Evolutionary conservation across 2,888 invertebrate species (phyloP), one percentile per base, ranked within the genome.

Genomic region (Amphiduros pacificus): DNA sequence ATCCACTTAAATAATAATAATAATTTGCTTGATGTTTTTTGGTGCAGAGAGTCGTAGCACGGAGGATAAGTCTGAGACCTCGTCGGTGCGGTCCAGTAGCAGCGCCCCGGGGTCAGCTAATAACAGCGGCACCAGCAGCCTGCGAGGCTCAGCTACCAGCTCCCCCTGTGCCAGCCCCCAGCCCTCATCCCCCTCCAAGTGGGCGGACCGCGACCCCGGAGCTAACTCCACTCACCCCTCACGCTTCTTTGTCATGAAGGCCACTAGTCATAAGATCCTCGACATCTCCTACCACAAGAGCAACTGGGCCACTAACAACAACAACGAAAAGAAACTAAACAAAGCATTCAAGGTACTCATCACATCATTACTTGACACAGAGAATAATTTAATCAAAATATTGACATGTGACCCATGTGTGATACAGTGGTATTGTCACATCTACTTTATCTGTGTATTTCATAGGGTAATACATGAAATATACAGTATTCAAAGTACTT

Each of bases 231-330:
- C 41, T 4, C 60, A 60, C 48, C 54, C 60, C 6, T 44, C 44
- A n/a, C n/a, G 44, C 27, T 90, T 87, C 79, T 87, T 89, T 72
- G 83, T 90, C 54, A 88, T 88, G 74, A 87, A 87, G 73, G 87
- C 87, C 20, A 86, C 85, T 40, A 87, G 86, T 63, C 77, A 84
- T 61, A 86, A 85, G 62, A 81, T 82, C 50, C 84, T 89, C 40
- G 88, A 88, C 60, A 80, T 85, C 22, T 87, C 88, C 5, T 84
- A 87, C 64, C 82, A 76, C 55, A 84, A 84, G 11, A 85, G 85
- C 40, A 81, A 83, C 6, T 89, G 87, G 85, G 85, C 86, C 20
- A 88, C 89, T 73, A 82, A 87, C n/a, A 85, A 84, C 24, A 84
- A 84, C 61, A 88, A 88, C 2, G 87, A 87, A 63, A 87, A 86